phyloP scores from a whole-genome alignment of 2,888 invertebrate species.

The Calameuta pallipes region DNA sequence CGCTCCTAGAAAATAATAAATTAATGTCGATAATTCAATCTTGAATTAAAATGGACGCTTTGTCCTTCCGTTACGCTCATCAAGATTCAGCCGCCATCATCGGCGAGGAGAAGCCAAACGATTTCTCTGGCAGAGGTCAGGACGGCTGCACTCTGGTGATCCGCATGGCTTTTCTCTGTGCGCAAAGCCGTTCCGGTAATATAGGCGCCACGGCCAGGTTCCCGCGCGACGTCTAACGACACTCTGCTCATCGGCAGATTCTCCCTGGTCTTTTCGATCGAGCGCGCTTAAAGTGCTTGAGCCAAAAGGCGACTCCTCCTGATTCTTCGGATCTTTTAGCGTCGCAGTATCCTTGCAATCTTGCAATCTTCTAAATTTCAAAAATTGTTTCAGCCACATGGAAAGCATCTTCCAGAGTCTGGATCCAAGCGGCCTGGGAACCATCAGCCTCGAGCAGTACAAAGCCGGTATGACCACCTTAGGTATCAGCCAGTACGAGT shows the following conservation, averaged over 20 bases:
- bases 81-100: too few species aligned
- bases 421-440: conserved; percentile 41
- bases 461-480: conserved; percentile 47
- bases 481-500: conserved; percentile 41
- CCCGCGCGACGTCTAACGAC: too few species aligned
- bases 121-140: background rate
- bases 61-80: background rate
- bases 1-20: conserved; percentile 18
- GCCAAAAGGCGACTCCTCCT: too few species aligned
- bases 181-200: background rate
- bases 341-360: background rate
- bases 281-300: too few species aligned
- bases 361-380: background rate
- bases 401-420: conserved; percentile 49
- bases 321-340: background rate
- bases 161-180: background rate
- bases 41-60: conserved; percentile 6
- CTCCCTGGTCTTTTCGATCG: background rate
- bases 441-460: conserved; percentile 46
- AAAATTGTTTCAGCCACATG: conserved; percentile 42
- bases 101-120: too few species aligned
- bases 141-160: too few species aligned
- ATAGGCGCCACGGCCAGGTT: too few species aligned
- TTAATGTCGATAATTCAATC: conserved; percentile 16
- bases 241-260: background rate